Evolutionary conservation across 2,797 vertebrate species (phyloP).

Genomic region (Poeciliopsis turneri): DNA sequence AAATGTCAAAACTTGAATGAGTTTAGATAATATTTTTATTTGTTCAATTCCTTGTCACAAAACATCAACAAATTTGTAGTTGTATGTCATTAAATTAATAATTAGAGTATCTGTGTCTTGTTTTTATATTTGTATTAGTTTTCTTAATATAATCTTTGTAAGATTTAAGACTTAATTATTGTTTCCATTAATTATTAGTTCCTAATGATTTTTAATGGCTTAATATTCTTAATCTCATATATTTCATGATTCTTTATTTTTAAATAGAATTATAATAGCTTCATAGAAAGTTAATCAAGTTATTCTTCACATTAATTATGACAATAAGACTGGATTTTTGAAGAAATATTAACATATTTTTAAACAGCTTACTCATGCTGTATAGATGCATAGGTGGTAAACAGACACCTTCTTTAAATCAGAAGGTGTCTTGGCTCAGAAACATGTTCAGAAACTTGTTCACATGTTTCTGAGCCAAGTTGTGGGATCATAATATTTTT

Average conservation of each 20-base stretch:
- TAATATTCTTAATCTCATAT: background rate
- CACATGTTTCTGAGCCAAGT: background rate
- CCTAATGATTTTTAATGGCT: background rate
- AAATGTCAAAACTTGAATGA: background rate
- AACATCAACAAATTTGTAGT: background rate
- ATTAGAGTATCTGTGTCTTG: background rate
- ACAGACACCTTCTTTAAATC: conserved; percentile 6
- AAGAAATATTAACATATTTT: background rate
- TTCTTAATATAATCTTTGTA: background rate
- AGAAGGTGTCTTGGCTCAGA: no score
- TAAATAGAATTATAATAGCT: background rate
- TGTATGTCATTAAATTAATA: background rate
- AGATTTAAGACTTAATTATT: background rate
- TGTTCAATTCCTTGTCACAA: background rate
- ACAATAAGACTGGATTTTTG: background rate
- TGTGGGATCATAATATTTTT: conserved; percentile 20
- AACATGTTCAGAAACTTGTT: no score
- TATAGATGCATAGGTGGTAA: background rate
- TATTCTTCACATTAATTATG: background rate
- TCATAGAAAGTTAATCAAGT: background rate
- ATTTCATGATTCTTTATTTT: background rate
- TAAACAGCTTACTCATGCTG: background rate
- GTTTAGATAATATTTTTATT: background rate
- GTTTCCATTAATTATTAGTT: background rate
- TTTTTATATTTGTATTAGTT: background rate